phyloP scores from a whole-genome alignment of 1,140 invertebrate genomes.

The Drosophila littoralis region DNA sequence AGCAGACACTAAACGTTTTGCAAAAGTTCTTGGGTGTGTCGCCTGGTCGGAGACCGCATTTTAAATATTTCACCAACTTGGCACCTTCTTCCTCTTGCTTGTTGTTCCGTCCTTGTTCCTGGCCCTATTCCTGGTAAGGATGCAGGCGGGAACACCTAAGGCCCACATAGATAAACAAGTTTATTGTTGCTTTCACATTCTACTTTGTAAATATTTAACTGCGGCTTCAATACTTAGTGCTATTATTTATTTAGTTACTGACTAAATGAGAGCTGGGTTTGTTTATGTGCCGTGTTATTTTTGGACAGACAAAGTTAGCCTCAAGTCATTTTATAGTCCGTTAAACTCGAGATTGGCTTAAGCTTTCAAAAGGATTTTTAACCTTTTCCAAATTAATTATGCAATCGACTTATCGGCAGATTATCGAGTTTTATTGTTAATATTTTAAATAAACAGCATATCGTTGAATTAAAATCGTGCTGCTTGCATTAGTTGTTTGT shows the following conservation, averaged over 20 bases:
- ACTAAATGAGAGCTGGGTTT: constrained; percentile 8
- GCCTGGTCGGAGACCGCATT: constrained; percentile 25
- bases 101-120: neutral
- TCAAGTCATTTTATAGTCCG: constrained; percentile 26
- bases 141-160: neutral
- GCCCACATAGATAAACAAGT: constrained; percentile 32
- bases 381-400: constrained; percentile 5
- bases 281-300: constrained; percentile 13
- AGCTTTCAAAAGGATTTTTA: neutral
- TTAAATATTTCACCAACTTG: constrained; percentile 75
- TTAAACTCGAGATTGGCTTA: constrained; percentile 10
- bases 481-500: constrained; percentile 5
- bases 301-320: constrained; percentile 11
- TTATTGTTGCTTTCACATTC: constrained; percentile 59
- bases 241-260: constrained; percentile 19
- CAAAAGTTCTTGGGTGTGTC: constrained; percentile 30
- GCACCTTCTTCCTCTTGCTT: constrained; percentile 48
- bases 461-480: constrained; percentile 12
- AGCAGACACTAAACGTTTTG: constrained; percentile 37
- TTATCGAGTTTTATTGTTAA: constrained; percentile 19
- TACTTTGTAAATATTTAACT: constrained; percentile 74
- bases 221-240: constrained; percentile 33
- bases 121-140: neutral
- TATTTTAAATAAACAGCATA: constrained; percentile 13
- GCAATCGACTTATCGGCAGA: neutral